phyloP scores from a whole-genome alignment of 2,113 vertebrate species.

The Azemiops feae region DNA sequence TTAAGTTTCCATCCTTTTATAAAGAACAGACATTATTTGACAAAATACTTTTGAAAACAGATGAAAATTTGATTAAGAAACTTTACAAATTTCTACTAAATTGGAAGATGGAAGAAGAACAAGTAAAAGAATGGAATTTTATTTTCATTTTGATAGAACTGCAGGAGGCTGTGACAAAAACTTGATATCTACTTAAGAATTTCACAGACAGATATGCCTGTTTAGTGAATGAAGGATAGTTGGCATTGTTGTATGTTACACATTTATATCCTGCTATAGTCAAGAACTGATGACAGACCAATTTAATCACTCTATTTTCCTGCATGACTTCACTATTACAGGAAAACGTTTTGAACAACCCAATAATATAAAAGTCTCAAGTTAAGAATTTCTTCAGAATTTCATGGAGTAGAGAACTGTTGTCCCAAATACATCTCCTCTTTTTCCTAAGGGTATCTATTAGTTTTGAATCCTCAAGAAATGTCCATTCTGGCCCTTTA shows the following conservation, averaged over 20 bases:
- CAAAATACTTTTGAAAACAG: too few species aligned
- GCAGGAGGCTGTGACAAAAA: neutral
- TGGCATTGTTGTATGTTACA: neutral
- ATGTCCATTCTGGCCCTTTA: neutral
- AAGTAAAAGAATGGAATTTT: neutral
- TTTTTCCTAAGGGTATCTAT: neutral
- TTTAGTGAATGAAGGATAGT: neutral
- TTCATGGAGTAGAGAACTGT: neutral
- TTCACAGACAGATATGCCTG: neutral
- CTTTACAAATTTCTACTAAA: too few species aligned
- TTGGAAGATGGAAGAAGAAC: too few species aligned
- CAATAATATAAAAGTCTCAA: neutral
- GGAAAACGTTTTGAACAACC: neutral
- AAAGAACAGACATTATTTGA: too few species aligned
- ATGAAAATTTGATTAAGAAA: too few species aligned
- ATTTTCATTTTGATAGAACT: neutral
- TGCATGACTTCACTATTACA: neutral
- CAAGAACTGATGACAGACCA: neutral
- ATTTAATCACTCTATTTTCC: neutral
- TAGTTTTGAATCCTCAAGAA: neutral
- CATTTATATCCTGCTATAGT: neutral
- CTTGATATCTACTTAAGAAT: neutral
- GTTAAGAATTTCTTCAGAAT: neutral
- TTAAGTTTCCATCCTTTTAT: too few species aligned
- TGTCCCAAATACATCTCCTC: neutral